These are phyloP conservation scores for Charadrius vociferus DNA, from an alignment of 2,113 vertebrate genomes.

Conservation along the genomic window DNA sequence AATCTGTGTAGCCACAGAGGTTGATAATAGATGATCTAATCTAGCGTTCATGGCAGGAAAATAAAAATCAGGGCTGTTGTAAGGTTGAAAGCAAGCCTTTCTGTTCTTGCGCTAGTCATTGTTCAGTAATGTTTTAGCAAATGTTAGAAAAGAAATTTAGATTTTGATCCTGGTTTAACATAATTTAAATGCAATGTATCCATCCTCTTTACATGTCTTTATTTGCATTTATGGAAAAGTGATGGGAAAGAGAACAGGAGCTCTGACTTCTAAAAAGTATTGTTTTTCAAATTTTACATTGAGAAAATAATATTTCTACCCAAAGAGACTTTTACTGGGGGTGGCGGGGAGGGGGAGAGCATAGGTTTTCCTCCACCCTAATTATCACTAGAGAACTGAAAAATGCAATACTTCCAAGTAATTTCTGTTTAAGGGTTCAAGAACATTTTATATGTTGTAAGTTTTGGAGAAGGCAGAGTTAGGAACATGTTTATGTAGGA, in stretches of 20 bases:
- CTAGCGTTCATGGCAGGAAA: neutral
- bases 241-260: neutral
- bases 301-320: neutral
- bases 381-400: neutral
- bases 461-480: neutral
- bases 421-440: neutral
- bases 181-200: neutral
- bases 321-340: too few species aligned
- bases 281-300: neutral
- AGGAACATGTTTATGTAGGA: neutral
- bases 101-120: neutral
- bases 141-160: neutral
- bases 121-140: neutral
- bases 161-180: neutral
- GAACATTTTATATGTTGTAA: accelerated
- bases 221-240: neutral
- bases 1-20: neutral
- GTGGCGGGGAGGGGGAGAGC: too few species aligned
- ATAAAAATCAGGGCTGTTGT: neutral
- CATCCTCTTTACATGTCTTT: neutral
- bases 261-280: neutral
- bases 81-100: neutral
- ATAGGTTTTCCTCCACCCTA: neutral
- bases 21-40: slow-evolving; percentile 11
- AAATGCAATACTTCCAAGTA: neutral